Conservation (phyloP, 2,888 invertebrate species). For the Fragum fragum region DNA sequence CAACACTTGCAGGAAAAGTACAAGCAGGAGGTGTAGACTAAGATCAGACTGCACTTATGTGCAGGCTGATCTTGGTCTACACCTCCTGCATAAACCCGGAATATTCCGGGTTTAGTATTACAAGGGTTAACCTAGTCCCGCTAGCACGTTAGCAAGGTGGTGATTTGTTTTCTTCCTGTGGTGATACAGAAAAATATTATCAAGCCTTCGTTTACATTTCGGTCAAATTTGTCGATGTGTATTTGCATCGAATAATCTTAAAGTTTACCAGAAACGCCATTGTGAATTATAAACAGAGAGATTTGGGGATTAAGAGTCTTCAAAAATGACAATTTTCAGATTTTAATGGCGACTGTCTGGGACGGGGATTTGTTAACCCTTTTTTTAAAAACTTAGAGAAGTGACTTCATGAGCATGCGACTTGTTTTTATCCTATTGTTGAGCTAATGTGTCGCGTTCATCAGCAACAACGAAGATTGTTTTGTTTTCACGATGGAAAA, state of each 20-base stretch:
- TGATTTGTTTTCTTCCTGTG: neutral
- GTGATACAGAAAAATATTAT: neutral
- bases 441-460: too few relatives aligned
- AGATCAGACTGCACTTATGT: too few relatives aligned
- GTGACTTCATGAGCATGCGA: too few relatives aligned
- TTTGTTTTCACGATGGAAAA: too few relatives aligned
- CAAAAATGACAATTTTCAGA: constrained; percentile 24
- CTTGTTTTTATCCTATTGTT: too few relatives aligned
- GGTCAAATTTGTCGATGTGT: neutral
- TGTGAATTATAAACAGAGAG: neutral
- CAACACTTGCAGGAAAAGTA: too few relatives aligned
- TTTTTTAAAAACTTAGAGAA: neutral
- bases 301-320: neutral
- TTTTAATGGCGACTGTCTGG: constrained; percentile 13
- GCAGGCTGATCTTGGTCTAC: too few relatives aligned
- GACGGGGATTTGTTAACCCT: neutral
- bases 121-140: too few relatives aligned
- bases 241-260: neutral
- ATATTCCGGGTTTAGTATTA: too few relatives aligned
- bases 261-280: constrained; percentile 16
- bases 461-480: too few relatives aligned
- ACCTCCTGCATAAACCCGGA: too few relatives aligned
- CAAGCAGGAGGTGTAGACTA: too few relatives aligned
- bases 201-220: neutral
- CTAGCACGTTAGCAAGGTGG: neutral